These are phyloP conservation scores for Erinaceus europaeus DNA, from an alignment of 2,113 vertebrate genomes.

Conservation along the genomic window DNA sequence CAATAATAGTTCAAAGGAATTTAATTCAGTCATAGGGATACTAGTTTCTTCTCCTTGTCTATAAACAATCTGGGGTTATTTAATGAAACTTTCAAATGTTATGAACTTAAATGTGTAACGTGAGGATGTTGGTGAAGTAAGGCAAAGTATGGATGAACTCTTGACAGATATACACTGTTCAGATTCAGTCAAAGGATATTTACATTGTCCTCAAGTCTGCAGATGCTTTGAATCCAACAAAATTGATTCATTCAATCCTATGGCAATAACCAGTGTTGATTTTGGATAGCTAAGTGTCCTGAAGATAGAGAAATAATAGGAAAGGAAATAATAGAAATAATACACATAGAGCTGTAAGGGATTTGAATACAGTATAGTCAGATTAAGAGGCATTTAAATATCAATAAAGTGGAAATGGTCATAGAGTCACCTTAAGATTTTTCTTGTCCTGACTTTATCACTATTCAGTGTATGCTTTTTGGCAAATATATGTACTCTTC, in stretches of 20 bases:
- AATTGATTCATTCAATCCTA: not conserved
- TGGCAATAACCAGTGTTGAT: not conserved
- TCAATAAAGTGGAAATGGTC: no score
- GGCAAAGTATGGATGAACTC: not conserved
- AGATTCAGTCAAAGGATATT: not conserved
- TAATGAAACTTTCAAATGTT: slow-evolving; percentile 2
- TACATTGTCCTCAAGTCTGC: not conserved
- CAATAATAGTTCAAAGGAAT: not conserved
- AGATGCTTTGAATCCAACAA: not conserved
- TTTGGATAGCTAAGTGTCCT: not conserved
- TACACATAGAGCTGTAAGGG: not conserved
- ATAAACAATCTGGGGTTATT: not conserved
- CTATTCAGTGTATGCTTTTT: no score
- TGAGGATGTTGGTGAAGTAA: not conserved
- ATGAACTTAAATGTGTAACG: not conserved
- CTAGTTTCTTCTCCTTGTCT: not conserved
- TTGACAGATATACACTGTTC: not conserved
- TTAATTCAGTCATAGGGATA: not conserved
- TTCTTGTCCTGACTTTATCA: not conserved
- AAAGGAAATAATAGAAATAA: not conserved
- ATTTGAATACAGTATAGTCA: not conserved
- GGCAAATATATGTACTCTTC: not conserved
- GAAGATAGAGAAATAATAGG: not conserved
- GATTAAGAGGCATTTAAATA: not conserved
- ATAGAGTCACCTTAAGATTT: not conserved